Base-by-base conservation (phyloP, 2,888 invertebrate genomes). In the Diarsia brunnea region DNA sequence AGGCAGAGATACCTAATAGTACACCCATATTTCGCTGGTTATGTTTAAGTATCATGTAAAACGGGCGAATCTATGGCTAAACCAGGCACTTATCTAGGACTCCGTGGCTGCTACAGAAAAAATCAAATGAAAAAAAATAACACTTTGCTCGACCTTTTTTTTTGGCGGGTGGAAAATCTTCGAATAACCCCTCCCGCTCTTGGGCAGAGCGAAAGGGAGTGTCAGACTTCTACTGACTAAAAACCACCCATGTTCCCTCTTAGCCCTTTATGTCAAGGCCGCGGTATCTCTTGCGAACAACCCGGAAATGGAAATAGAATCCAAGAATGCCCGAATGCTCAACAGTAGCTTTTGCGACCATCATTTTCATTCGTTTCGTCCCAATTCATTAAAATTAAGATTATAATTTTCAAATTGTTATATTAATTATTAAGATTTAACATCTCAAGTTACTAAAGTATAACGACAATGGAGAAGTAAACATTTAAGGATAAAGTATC, bases 381-480 rank as follows among this genome's bases (percentile, higher is more conserved):
- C 19, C 19, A 60, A 31, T 60, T 19, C 31, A 51, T 51, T 24
- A 12, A 27, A 53, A 45, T 12, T 14, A n/a, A 43, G 10, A 61
- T 61, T 21, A 47, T 16, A 7, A 45, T 43, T 24, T 19, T 31
- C 12, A 45, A 51, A 51, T 5, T 2, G 14, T 2, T 11, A 31
- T 19, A 21, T 14, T 14, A 45, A n/a, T 64, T 27, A n/a, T 21
- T n/a, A 7, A 8, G 3, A 79, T 64, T 27, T 21, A 21, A 16
- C 8, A n/a, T 53, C n/a, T 43, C 19, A 53, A 63, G 2, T 63
- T 53, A 72, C 14, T 43, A 5, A 7, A 69, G n/a, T 21, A 16
- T 45, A 53, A 79, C 64, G 38, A 43, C 24, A 66, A 27, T 12
- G 31, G 53, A 45, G 21, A 63, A 51, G 24, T 68, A 68, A 67